Conservation (phyloP, 2,888 invertebrate species). For the Chydorus sphaericus region DNA sequence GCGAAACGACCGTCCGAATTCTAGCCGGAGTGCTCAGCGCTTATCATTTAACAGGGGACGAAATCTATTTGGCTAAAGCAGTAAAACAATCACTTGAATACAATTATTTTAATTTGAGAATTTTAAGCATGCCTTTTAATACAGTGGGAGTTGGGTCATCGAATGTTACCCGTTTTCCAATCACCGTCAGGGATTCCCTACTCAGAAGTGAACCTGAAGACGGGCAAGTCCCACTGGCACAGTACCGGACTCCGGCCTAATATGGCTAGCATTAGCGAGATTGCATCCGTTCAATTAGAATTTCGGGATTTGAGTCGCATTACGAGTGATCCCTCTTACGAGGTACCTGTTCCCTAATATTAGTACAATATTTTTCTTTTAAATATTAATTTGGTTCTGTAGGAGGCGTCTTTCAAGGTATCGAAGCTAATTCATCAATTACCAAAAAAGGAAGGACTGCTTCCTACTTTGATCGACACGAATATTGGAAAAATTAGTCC, state of each 20-base stretch:
- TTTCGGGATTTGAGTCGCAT: constrained; percentile 78
- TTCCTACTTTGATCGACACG: constrained; percentile 95
- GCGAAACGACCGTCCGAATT: constrained; percentile 90
- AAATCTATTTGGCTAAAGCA: constrained; percentile 74
- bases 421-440: constrained; percentile 77
- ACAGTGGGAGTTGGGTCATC: constrained; percentile 67
- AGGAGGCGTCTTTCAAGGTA: constrained; percentile 68
- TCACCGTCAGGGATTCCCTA: constrained; percentile 81
- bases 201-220: constrained; percentile 90
- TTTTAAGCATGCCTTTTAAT: background rate
- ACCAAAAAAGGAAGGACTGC: constrained; percentile 78
- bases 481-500: constrained; percentile 80
- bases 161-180: constrained; percentile 73
- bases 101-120: too few species aligned
- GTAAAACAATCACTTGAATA: constrained; percentile 29
- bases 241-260: constrained; percentile 94
- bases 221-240: constrained; percentile 73
- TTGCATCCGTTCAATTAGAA: constrained; percentile 90
- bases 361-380: constrained; percentile 3
- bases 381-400: constrained; percentile 16
- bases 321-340: constrained; percentile 65
- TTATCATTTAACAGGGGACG: constrained; percentile 78
- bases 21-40: constrained; percentile 79
- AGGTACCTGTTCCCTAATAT: constrained; percentile 39
- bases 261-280: constrained; percentile 93